Percentiles rank a stretch among this genome's conserved stretches.
phyloP scores from a whole-genome alignment of 2,797 vertebrate genomes.

The Muraenolepis orangiensis region DNA sequence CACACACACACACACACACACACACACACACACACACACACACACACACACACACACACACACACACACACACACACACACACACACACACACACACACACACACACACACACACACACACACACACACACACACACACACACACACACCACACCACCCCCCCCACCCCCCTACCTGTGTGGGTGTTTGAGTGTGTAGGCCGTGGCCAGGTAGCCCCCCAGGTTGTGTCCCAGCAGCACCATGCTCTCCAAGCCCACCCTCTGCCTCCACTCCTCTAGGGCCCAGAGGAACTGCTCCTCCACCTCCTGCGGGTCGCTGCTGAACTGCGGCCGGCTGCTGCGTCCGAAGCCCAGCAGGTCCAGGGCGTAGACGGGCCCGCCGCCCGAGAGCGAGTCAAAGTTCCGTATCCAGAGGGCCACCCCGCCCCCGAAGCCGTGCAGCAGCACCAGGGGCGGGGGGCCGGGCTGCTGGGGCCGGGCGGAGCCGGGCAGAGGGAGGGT shows the following conservation, averaged over 20 bases:
- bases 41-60: too few relatives aligned
- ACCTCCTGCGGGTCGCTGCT: constrained; percentile 73
- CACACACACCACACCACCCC: background rate
- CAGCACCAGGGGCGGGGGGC: constrained; percentile 79
- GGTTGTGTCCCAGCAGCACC: constrained; percentile 91
- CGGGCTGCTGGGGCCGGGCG: background rate
- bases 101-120: background rate
- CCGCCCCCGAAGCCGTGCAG: constrained; percentile 93
- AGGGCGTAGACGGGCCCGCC: constrained; percentile 82
- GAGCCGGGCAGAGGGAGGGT: constrained; percentile 19
- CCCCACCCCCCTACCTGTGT: constrained; percentile 72
- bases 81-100: too few relatives aligned
- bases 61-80: too few relatives aligned
- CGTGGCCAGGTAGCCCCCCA: constrained; percentile 88
- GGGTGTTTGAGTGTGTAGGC: constrained; percentile 88
- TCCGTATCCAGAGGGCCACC: constrained; percentile 89
- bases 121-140: background rate
- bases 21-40: too few relatives aligned
- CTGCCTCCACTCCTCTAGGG: constrained; percentile 90
- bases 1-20: too few relatives aligned
- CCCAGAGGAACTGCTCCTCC: constrained; percentile 85
- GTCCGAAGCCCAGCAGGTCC: constrained; percentile 91
- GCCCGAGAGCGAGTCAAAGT: constrained; percentile 83
- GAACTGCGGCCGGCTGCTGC: constrained; percentile 85
- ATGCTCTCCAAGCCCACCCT: constrained; percentile 81